Evolutionary conservation across 1,140 invertebrate species (phyloP).

Genomic region (Chymomyza costata): DNA sequence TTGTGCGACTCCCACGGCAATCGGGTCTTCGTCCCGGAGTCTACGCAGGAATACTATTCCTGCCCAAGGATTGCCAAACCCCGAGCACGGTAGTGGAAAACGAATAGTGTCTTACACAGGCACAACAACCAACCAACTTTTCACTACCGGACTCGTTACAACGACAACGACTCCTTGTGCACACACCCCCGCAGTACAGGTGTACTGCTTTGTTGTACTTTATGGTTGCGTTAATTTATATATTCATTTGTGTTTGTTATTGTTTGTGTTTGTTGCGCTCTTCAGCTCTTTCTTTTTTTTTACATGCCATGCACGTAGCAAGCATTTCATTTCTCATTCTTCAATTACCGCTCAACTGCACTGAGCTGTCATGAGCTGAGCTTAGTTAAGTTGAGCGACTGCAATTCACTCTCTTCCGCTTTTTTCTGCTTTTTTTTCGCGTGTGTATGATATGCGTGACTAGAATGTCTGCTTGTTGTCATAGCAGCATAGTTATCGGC

Average conservation of each 20-base stretch:
- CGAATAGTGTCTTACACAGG: too few species aligned
- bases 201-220: neutral
- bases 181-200: neutral
- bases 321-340: constrained; percentile 24
- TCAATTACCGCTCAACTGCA: constrained; percentile 3
- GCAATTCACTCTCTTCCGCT: constrained; percentile 20
- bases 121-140: too few species aligned
- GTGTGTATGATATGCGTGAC: constrained; percentile 42
- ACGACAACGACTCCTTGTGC: too few species aligned
- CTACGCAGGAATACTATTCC: too few species aligned
- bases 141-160: too few species aligned
- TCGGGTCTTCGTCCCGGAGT: too few species aligned
- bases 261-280: constrained; percentile 2
- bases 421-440: constrained; percentile 9
- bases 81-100: too few species aligned
- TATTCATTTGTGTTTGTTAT: constrained; percentile 3
- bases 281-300: constrained; percentile 22
- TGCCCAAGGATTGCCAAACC: too few species aligned
- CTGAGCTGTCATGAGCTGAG: constrained; percentile 35
- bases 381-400: constrained; percentile 57
- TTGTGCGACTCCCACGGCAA: too few species aligned
- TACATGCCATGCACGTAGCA: constrained; percentile 50
- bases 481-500: constrained; percentile 60
- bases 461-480: constrained; percentile 57
- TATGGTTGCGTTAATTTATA: neutral